Conservation (phyloP, 2,888 invertebrate species). For the Aspidiotus destructor region DNA sequence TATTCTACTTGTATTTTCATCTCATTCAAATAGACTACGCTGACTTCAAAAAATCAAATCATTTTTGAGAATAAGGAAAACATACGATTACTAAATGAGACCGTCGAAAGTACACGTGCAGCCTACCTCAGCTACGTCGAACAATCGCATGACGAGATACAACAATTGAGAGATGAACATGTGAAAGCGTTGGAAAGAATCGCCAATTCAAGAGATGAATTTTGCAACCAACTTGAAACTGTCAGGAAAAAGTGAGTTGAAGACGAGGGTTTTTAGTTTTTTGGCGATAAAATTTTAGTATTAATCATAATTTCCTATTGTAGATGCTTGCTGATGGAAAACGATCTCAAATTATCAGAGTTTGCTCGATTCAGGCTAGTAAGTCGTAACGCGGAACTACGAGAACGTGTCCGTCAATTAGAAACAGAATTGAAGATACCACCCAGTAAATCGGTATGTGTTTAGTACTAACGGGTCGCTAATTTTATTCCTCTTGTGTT, state of each 20-base stretch:
- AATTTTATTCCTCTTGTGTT: too few relatives aligned
- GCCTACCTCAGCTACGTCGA: conserved; percentile 9
- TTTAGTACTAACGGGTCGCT: too few relatives aligned
- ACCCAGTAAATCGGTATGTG: too few relatives aligned
- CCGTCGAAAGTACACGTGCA: conserved; percentile 9
- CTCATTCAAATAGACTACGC: conserved; percentile 1
- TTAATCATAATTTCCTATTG: neutral
- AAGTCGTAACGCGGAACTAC: conserved; percentile 13
- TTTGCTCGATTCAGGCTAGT: conserved; percentile 18
- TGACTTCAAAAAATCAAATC: conserved; percentile 16
- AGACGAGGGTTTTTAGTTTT: neutral
- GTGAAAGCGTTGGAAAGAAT: conserved; percentile 11
- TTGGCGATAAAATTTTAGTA: neutral
- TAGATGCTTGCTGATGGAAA: conserved; percentile 17
- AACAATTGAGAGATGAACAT: conserved; percentile 18
- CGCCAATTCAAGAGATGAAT: conserved; percentile 20
- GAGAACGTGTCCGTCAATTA: conserved; percentile 12
- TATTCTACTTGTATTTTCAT: neutral
- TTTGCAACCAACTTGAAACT: conserved; percentile 22
- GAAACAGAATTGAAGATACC: conserved; percentile 3
- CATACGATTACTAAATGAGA: conserved; percentile 14
- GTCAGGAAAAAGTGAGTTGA: conserved; percentile 24
- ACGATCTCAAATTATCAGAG: conserved; percentile 20
- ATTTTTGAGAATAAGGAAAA: conserved; percentile 24
- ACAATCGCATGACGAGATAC: conserved; percentile 22